Conservation (phyloP, 1,140 invertebrate genomes). For the Cepaea nemoralis region DNA sequence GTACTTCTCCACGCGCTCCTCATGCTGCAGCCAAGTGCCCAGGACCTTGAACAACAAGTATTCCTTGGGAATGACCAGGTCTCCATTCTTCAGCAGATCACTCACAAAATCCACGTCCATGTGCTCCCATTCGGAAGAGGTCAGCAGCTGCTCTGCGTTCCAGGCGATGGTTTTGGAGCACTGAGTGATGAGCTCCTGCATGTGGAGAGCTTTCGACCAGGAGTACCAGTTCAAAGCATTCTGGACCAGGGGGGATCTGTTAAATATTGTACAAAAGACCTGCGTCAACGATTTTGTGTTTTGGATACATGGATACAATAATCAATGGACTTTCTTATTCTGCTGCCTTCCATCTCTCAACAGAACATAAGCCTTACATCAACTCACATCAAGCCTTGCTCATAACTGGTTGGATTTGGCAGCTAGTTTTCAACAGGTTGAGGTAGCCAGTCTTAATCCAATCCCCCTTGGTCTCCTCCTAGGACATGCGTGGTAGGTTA, state of each 20-base stretch:
- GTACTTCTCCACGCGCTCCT: slow-evolving; percentile 49
- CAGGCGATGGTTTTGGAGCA: slow-evolving; percentile 71
- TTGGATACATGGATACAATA: too few species aligned
- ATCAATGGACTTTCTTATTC: too few species aligned
- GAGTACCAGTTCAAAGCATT: slow-evolving; percentile 71
- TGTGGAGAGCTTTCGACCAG: slow-evolving; percentile 69
- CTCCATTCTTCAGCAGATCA: slow-evolving; percentile 65
- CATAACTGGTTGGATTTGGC: too few species aligned
- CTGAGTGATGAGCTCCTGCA: slow-evolving; percentile 61
- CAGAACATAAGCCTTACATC: too few species aligned
- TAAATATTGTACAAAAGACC: not conserved
- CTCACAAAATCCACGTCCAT: slow-evolving; percentile 70
- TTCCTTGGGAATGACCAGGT: slow-evolving; percentile 67
- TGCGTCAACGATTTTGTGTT: too few species aligned
- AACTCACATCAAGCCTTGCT: too few species aligned
- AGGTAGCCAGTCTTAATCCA: too few species aligned
- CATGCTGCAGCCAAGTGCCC: slow-evolving; percentile 61
- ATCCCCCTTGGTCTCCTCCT: too few species aligned
- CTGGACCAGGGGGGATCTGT: slow-evolving; percentile 62
- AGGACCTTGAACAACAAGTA: slow-evolving; percentile 60
- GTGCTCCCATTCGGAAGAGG: slow-evolving; percentile 63
- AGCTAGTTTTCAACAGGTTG: too few species aligned
- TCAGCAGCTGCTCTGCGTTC: slow-evolving; percentile 68
- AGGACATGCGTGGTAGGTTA: too few species aligned
- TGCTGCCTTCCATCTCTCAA: too few species aligned